Conservation (phyloP, 1,140 invertebrate species). For the Trachymyrmex septentrionalis region DNA sequence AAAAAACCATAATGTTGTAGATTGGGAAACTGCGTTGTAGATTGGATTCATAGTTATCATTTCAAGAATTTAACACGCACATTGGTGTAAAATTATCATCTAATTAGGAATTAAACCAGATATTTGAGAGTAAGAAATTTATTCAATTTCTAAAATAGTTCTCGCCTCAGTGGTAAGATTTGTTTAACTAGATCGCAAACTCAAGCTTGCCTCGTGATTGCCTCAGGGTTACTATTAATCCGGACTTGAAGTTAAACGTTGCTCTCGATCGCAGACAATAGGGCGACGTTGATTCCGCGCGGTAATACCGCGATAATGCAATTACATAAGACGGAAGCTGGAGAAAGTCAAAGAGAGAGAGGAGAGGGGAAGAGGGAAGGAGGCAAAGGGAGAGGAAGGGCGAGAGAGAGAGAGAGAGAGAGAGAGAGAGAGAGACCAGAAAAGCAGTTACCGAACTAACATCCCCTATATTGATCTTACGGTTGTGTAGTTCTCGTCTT, state of each 20-base stretch:
- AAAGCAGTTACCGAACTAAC: slow-evolving; percentile 57
- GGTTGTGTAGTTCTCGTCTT: slow-evolving; percentile 36
- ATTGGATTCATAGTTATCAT: background rate
- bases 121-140: background rate
- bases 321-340: slow-evolving; percentile 33
- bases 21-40: background rate
- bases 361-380: background rate
- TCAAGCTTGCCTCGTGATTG: slow-evolving; percentile 17
- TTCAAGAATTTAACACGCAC: background rate
- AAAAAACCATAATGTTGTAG: background rate
- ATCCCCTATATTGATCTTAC: slow-evolving; percentile 70
- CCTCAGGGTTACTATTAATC: slow-evolving; percentile 37
- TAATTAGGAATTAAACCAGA: slow-evolving; percentile 17
- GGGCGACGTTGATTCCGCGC: slow-evolving; percentile 38
- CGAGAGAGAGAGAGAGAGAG: background rate
- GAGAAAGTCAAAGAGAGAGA: background rate
- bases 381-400: background rate
- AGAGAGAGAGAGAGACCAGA: slow-evolving; percentile 4
- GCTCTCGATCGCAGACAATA: slow-evolving; percentile 32
- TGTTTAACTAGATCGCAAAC: background rate
- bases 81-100: background rate
- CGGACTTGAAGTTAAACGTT: slow-evolving; percentile 36
- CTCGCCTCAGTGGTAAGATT: background rate
- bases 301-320: slow-evolving; percentile 46
- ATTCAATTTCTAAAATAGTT: slow-evolving; percentile 19